Base-by-base conservation (phyloP, 2,113 vertebrate genomes). In the Percina caprodes region DNA sequence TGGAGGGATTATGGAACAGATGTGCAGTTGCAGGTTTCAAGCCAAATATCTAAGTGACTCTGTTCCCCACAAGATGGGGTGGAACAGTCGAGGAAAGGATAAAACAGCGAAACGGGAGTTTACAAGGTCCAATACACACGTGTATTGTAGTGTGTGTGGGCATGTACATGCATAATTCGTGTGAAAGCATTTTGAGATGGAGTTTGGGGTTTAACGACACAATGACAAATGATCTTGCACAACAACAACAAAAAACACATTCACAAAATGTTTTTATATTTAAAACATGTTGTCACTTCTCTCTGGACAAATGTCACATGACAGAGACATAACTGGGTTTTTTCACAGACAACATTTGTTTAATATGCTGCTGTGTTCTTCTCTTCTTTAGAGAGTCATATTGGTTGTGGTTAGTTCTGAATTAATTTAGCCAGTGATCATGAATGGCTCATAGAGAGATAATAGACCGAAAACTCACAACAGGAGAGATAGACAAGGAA, bases 1-100 rank as follows among this genome's bases (percentile, higher is more conserved):
- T 93, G 91, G 93, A 88, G 23, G 74, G 89, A 92, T 88, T 90
- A 89, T 62, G 75, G 51, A 82, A 69, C 65, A 75, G 69, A 88
- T 77, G 84, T 88, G 73, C 35, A 77, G 82, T 75, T 78, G 70
- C 45, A 76, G 70, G 48, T 88, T 87, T 89, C 33, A 74, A 86
- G 79, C 75, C 78, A 75, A 88, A 87, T 66, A 69, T 83, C 73
- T 80, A 65, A 82, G 75, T 81, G 83, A 56, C 74, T 82, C n/a
- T 54, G 42, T 49, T 49, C 54, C 67, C 51, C 56, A 23, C 30
- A 71, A 65, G 63, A 84, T 63, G 51, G n/a, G 73, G n/a, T 60
- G 65, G 63, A 84, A 86, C 65, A 74, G 65, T 62, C 6, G 2
- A 77, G 67, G 56, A 85, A 77, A 35, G 16, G 74, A 87, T 75